Base-by-base conservation (phyloP, 2,888 invertebrate genomes). In the Aporophyla lueneburgensis region DNA sequence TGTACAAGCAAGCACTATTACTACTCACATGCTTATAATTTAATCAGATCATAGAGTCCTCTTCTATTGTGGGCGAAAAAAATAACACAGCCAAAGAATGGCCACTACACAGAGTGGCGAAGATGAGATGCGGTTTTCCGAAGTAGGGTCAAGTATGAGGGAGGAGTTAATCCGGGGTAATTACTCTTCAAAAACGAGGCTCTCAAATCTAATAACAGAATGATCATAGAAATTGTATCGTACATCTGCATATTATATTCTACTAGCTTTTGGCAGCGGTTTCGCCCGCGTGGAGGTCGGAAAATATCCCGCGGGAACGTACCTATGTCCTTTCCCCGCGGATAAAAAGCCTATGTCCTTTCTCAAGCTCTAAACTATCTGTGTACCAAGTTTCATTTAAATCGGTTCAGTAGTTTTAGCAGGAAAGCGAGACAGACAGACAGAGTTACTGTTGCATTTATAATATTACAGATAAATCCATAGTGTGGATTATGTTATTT, bases 111-210 rank as follows among this genome's bases (percentile, higher is more conserved):
- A 9, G 3, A 59, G 68, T 46, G 9, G 59, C 51, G 33, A 67
- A 58, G 10, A 67, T 49, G n/a, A 61, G 14, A n/a, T 27, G 49
- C 3, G 7, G 40, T 54, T 80, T 80, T n/a, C 7, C 9, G 16
- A 61, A 67, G 10, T 24, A 49, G 33, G 27, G 58, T 43, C 27
- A n/a, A 58, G 6, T 40, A 16, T 43, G 14, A 27, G 9, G 10
- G 9, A 27, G 16, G 40, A 21, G 49, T 12, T 21, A 40, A 4
- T 78, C 21, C 14, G 5, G 21, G 46, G 19, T 58, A 63, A 63
- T 33, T 40, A 54, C 33, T 62, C 10, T 46, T 53, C 6, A 46
- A 24, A 40, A 40, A 43, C 49, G 12, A 3, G 16, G 2, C 12
- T 21, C 0, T 56, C 14, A 21, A 40, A 62, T 4, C 16, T 51